Evolutionary conservation across 2,888 invertebrate genomes (phyloP), one percentile per base, ranked within the genome.

Genomic region (Keiferia lycopersicella): DNA sequence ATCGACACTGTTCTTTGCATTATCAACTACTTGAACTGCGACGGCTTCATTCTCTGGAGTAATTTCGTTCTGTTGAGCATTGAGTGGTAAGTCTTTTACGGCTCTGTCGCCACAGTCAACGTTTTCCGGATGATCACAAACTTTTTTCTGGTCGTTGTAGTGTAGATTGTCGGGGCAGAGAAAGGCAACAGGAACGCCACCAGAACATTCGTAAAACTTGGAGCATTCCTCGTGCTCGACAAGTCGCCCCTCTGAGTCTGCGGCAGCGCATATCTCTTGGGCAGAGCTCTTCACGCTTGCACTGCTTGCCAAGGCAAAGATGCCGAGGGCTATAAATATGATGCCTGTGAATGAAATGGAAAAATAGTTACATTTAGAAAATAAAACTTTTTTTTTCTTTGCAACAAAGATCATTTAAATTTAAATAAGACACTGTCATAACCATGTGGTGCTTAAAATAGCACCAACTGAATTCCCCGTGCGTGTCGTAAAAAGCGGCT

Each of bases 181-280:
- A 34, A 64, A 61, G 10, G 68, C 68, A 12, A 76, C 60, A n/a
- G 81, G 74, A 62, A 38, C 20, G 0, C 79, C 80, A 51, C 68
- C 58, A 20, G 67, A 51, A 59, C 81, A 81, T 61, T 69, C 72
- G 59, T 80, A 81, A 59, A 76, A 81, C 57, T 78, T 69, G 45
- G 79, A 76, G 64, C 82, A 83, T 62, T 80, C 73, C 62, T 80
- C 75, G 64, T 82, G 80, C 4, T 72, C 76, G 16, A 81, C 66
- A 1, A 80, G 62, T 2, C 70, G 65, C 22, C 69, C 70, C 1
- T 78, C 73, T 11, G 79, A 75, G 11, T 51, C 73, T 60, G 69
- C 66, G 62, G 66, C 66, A 26, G 72, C 70, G 64, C 82, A 82
- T 41, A 79, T 73, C 3, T 62, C 51, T 11, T 68, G 66, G 16